Conservation (phyloP, 2,888 invertebrate genomes). For the Drosophila bunnanda region DNA sequence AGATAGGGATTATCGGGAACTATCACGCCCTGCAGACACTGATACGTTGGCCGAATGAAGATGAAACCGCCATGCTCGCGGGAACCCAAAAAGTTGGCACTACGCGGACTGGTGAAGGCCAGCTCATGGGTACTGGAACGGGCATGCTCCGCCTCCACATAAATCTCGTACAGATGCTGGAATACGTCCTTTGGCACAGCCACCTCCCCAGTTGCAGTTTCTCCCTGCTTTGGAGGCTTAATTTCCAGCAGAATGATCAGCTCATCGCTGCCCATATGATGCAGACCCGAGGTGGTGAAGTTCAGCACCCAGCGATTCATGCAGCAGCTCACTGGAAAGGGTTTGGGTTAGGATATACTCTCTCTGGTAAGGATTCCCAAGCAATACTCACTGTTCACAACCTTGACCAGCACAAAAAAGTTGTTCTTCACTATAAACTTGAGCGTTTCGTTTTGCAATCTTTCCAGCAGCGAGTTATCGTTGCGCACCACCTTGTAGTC, state of each 20-base stretch:
- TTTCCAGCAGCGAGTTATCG: conserved; percentile 86
- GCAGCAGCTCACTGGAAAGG: conserved; percentile 89
- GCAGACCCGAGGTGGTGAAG: conserved; percentile 91
- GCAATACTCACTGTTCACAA: conserved; percentile 89
- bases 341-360: too few species aligned
- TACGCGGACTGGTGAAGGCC: conserved; percentile 87
- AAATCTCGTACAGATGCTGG: conserved; percentile 89
- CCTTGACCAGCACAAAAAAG: conserved; percentile 90
- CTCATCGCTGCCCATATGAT: conserved; percentile 93
- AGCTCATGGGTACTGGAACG: conserved; percentile 88
- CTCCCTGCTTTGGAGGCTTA: conserved; percentile 85
- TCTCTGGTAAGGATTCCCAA: rapidly evolving
- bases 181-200: conserved; percentile 89
- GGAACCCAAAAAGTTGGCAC: conserved; percentile 87
- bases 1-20: conserved; percentile 91
- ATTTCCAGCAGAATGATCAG: conserved; percentile 90
- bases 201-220: conserved; percentile 29
- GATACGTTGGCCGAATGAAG: conserved; percentile 92
- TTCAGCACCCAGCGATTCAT: conserved; percentile 91
- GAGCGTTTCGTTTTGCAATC: conserved; percentile 87
- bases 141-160: conserved; percentile 88
- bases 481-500: conserved; percentile 85
- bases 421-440: conserved; percentile 91
- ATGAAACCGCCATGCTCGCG: conserved; percentile 92
- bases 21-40: conserved; percentile 91